A percentile compares a stretch with the other conserved stretches of the same genome.
phyloP scores from a whole-genome alignment of 2,797 vertebrate species.

The Dendrocincla fuliginosa region DNA sequence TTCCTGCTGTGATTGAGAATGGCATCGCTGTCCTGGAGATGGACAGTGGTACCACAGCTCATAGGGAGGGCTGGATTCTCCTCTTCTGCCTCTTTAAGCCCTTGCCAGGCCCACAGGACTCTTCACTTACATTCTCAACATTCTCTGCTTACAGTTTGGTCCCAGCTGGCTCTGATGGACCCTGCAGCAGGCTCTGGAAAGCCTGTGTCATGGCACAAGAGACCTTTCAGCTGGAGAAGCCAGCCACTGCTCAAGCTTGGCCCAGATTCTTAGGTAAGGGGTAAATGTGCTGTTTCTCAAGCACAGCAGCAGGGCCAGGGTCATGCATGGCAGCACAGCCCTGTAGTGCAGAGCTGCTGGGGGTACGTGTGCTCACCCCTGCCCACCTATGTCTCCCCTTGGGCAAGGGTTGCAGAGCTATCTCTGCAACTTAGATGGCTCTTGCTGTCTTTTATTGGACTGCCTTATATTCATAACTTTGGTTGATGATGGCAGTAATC shows the following conservation, averaged over 20 bases:
- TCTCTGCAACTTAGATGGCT: background rate
- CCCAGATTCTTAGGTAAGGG: background rate
- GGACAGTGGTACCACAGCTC: background rate
- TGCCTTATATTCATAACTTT: background rate
- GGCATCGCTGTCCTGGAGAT: background rate
- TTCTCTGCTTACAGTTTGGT: background rate
- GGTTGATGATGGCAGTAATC: background rate
- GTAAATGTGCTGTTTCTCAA: background rate
- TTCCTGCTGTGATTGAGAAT: background rate
- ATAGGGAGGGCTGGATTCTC: background rate
- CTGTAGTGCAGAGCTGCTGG: rapidly evolving
- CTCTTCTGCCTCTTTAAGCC: background rate
- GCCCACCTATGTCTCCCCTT: background rate
- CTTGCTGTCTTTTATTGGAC: background rate
- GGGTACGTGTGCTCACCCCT: background rate
- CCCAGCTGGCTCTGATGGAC: background rate
- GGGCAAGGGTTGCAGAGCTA: background rate
- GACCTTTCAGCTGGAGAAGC: background rate
- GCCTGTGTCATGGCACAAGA: background rate
- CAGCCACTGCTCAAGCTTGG: background rate
- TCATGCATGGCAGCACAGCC: background rate
- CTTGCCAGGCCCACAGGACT: background rate
- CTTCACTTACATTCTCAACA: background rate
- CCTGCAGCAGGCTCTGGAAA: background rate
- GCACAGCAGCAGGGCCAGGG: background rate